These are phyloP conservation scores for Panopea generosa DNA, from an alignment of 2,888 invertebrate genomes.

Conservation along the genomic window DNA sequence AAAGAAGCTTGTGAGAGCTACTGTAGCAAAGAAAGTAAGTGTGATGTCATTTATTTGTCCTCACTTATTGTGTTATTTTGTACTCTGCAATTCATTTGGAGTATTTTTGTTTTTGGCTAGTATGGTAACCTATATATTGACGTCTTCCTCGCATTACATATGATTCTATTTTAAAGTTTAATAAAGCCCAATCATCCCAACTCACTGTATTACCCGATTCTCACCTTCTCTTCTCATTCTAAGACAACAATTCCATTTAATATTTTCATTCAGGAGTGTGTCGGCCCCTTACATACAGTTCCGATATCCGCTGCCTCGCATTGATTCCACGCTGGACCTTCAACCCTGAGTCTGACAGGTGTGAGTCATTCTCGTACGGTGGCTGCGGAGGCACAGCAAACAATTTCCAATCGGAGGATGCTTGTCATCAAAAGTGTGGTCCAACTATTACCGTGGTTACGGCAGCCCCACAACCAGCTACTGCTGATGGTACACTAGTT, in stretches of 20 bases:
- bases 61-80: too few species aligned
- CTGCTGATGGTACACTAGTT: slow-evolving; percentile 40
- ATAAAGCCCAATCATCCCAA: too few species aligned
- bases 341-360: slow-evolving; percentile 88
- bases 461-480: slow-evolving; percentile 28
- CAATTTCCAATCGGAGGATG: slow-evolving; percentile 84
- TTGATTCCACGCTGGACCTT: slow-evolving; percentile 75
- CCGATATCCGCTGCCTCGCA: slow-evolving; percentile 60
- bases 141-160: too few species aligned
- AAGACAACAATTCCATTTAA: too few species aligned
- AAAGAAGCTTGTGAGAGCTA: slow-evolving; percentile 91
- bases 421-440: slow-evolving; percentile 54
- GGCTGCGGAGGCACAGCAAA: slow-evolving; percentile 88
- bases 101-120: too few species aligned
- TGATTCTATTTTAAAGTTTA: too few species aligned
- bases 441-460: slow-evolving; percentile 22
- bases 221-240: too few species aligned
- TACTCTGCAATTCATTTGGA: too few species aligned
- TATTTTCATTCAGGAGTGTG: slow-evolving; percentile 43
- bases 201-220: too few species aligned
- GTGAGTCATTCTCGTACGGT: slow-evolving; percentile 91
- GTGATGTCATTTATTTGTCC: too few species aligned
- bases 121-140: too few species aligned
- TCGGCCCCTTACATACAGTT: slow-evolving; percentile 43
- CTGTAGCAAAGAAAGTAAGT: slow-evolving; percentile 61